Evolutionary conservation across 2,888 invertebrate genomes (phyloP).

Genomic region (Gerris lacustris): DNA sequence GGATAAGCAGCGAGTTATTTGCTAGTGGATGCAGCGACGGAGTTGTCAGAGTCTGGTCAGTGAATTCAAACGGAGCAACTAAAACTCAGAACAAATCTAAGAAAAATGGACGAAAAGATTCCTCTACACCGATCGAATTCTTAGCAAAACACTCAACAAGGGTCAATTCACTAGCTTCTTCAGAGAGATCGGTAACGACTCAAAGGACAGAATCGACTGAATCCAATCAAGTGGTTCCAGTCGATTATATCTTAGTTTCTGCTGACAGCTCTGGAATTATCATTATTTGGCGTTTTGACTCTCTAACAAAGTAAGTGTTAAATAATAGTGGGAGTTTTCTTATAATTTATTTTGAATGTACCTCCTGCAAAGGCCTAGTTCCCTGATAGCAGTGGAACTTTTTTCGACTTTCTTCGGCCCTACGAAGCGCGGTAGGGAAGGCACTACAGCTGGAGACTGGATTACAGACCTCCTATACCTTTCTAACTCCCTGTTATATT

Average conservation of each 20-base stretch:
- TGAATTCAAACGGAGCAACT: neutral
- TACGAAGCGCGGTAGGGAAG: too few relatives aligned
- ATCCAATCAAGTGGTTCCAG: neutral
- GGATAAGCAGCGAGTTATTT: slow-evolving; percentile 36
- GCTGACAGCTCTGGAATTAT: slow-evolving; percentile 23
- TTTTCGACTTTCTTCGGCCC: too few relatives aligned
- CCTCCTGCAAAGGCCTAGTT: too few relatives aligned
- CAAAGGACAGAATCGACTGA: neutral
- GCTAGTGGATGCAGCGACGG: slow-evolving; percentile 54
- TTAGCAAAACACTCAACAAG: slow-evolving; percentile 13
- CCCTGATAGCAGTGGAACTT: too few relatives aligned
- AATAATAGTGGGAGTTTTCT: too few relatives aligned
- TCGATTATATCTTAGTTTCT: slow-evolving; percentile 20
- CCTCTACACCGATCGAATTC: neutral
- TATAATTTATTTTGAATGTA: too few relatives aligned
- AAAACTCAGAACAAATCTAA: neutral
- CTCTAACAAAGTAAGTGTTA: neutral
- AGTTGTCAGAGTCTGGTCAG: slow-evolving; percentile 49
- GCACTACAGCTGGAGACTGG: too few relatives aligned
- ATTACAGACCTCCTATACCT: too few relatives aligned
- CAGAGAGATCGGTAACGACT: neutral
- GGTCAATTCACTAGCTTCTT: slow-evolving; percentile 19
- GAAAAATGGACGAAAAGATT: neutral
- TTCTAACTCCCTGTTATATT: too few relatives aligned
- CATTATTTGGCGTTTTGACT: slow-evolving; percentile 18